phyloP scores from a whole-genome alignment of 2,888 invertebrate species.

The Epirrita christyi region DNA sequence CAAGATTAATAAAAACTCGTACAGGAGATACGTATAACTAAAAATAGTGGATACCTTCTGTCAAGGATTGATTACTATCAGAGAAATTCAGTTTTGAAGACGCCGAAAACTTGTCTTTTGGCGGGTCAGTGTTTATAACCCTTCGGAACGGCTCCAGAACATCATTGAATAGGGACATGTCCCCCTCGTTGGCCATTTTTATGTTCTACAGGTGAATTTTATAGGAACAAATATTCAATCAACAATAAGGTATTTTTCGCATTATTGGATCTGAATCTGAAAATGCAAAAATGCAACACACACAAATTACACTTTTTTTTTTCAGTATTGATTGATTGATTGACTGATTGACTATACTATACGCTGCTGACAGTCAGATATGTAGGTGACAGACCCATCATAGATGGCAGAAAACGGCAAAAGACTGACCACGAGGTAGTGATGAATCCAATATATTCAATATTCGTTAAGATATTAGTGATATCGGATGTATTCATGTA shows the following conservation, averaged over 20 bases:
- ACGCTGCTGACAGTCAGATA: too few relatives aligned
- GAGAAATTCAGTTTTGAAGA: conserved; percentile 76
- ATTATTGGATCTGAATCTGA: not conserved
- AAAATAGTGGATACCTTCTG: conserved; percentile 61
- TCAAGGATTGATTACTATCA: conserved; percentile 73
- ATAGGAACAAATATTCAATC: not conserved
- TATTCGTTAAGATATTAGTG: too few relatives aligned
- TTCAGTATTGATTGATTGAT: too few relatives aligned
- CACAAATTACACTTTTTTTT: too few relatives aligned
- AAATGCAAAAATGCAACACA: not conserved
- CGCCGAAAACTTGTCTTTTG: conserved; percentile 76
- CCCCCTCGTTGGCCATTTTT: conserved; percentile 74
- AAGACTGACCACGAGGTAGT: too few relatives aligned
- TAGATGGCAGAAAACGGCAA: too few relatives aligned
- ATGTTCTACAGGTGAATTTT: not conserved
- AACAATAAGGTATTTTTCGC: conserved; percentile 31
- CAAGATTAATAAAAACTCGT: not conserved
- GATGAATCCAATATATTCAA: too few relatives aligned
- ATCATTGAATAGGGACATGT: conserved; percentile 76
- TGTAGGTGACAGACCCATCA: too few relatives aligned
- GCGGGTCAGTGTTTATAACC: conserved; percentile 76
- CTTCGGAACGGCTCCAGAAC: conserved; percentile 78
- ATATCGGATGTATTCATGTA: too few relatives aligned
- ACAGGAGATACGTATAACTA: not conserved
- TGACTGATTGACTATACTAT: too few relatives aligned